phyloP scores from a whole-genome alignment of 2,113 vertebrate genomes.

The Sclerurus mexicanus region DNA sequence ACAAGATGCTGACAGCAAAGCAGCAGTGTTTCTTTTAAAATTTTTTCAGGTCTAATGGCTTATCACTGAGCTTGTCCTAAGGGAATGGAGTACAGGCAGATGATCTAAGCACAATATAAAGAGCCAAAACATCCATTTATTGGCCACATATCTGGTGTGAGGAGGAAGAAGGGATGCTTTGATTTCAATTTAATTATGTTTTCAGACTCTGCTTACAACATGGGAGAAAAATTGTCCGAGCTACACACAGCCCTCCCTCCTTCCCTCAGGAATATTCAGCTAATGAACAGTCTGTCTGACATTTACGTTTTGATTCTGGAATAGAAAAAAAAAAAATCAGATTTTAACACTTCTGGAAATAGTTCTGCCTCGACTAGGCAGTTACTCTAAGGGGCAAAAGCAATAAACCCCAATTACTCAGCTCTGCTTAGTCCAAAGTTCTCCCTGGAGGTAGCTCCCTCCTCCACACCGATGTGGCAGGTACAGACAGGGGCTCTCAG shows the following conservation, averaged over 20 bases:
- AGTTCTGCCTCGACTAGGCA: background rate
- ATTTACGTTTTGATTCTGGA: background rate
- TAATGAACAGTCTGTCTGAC: background rate
- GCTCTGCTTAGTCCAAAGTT: background rate
- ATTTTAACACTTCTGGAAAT: background rate
- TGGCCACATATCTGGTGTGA: background rate
- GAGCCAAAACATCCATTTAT: background rate
- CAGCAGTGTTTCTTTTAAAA: background rate
- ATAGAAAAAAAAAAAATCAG: background rate
- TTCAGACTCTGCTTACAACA: background rate
- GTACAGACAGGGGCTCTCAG: background rate
- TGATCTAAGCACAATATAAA: background rate
- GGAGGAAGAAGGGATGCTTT: background rate
- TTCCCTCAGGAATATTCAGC: background rate
- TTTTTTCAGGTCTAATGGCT: background rate
- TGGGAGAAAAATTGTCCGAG: background rate
- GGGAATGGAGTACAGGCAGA: background rate
- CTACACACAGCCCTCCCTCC: background rate
- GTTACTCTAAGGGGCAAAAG: background rate
- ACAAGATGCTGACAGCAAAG: background rate
- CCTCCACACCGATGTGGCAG: background rate
- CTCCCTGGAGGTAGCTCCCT: background rate
- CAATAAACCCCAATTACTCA: background rate
- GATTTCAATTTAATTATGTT: background rate
- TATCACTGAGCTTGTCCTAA: background rate